Conservation (phyloP, 2,888 invertebrate genomes). For the Proisotoma minuta region DNA sequence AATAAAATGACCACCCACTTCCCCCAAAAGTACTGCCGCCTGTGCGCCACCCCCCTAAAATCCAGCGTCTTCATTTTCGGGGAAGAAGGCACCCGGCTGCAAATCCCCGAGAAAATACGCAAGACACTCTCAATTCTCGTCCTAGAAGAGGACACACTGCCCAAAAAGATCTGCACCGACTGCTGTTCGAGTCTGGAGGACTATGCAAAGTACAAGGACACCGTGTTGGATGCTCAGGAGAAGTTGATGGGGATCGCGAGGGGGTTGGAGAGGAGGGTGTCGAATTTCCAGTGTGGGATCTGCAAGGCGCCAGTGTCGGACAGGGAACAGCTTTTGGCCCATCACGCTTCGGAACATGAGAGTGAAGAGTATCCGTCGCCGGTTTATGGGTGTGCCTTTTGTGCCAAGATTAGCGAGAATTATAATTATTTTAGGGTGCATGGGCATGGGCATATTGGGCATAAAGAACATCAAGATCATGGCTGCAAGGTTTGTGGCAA, state of each 20-base stretch:
- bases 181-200: constrained; percentile 45
- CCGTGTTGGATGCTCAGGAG: constrained; percentile 44
- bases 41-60: constrained; percentile 43
- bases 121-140: constrained; percentile 44
- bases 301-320: neutral
- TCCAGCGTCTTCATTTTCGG: constrained; percentile 45
- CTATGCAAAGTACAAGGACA: constrained; percentile 43
- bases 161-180: constrained; percentile 44
- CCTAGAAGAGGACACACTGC: constrained; percentile 43
- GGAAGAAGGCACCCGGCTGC: constrained; percentile 42
- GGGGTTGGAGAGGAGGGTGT: constrained; percentile 21
- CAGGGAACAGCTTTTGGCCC: neutral
- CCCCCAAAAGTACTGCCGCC: constrained; percentile 41
- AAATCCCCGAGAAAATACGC: constrained; percentile 44
- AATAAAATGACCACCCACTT: too few species aligned
- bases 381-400: constrained; percentile 29
- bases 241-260: constrained; percentile 41
- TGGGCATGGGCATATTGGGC: too few species aligned
- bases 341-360: constrained; percentile 18
- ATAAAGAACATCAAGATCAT: too few species aligned
- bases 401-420: constrained; percentile 34
- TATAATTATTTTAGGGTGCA: constrained; percentile 32
- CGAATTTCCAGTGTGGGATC: neutral
- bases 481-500: constrained; percentile 37
- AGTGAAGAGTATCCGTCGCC: constrained; percentile 12